phyloP scores from a whole-genome alignment of 2,888 invertebrate genomes.

The Abrostola tripartita region DNA sequence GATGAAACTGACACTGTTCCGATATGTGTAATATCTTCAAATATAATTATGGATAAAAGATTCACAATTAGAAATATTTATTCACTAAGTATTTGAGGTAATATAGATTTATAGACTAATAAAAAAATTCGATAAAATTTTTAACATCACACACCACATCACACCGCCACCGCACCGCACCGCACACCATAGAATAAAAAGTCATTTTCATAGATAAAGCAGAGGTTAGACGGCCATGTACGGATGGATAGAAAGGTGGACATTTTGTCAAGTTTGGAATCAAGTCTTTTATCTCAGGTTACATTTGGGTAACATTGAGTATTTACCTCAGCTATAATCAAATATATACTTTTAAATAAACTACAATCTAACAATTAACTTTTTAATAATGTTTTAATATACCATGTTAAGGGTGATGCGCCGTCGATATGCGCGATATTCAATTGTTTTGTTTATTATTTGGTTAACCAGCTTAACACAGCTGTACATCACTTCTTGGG shows the following conservation, averaged over 20 bases:
- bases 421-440: no score
- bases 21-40: slow-evolving; percentile 11
- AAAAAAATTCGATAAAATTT: slow-evolving; percentile 42
- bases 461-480: no score
- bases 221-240: not conserved
- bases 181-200: slow-evolving; percentile 45
- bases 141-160: slow-evolving; percentile 55
- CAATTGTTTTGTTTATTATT: no score
- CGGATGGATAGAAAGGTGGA: not conserved
- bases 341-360: no score
- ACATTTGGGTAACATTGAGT: no score
- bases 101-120: slow-evolving; percentile 15
- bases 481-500: no score
- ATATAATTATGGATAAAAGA: slow-evolving; percentile 14
- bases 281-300: not conserved
- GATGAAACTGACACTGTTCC: slow-evolving; percentile 43
- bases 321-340: no score
- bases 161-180: slow-evolving; percentile 45
- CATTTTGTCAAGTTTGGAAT: not conserved
- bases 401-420: no score
- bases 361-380: no score
- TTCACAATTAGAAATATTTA: slow-evolving; percentile 18
- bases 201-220: slow-evolving; percentile 61
- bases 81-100: slow-evolving; percentile 23
- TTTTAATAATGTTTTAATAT: no score